Evolutionary conservation across 1,140 invertebrate species (phyloP).

Genomic region (Drosophila truncata): DNA sequence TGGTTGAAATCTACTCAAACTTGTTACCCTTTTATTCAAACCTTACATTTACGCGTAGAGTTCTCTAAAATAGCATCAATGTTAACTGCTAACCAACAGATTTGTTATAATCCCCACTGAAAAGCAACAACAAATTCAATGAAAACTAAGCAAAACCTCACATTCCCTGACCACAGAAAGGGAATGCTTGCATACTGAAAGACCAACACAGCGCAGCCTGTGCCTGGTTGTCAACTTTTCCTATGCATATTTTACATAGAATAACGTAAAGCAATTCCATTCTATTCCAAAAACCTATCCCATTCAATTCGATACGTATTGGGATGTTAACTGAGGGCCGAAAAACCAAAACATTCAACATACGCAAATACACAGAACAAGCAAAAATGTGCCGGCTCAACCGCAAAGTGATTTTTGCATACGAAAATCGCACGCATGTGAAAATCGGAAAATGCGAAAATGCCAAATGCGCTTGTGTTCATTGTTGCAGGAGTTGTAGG

Average conservation of each 20-base stretch:
- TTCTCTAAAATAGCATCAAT: background rate
- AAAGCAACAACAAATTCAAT: constrained; percentile 31
- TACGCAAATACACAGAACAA: background rate
- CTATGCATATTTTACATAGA: constrained; percentile 44
- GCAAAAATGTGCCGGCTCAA: constrained; percentile 13
- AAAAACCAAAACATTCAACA: constrained; percentile 34
- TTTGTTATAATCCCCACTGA: background rate
- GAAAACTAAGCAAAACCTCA: constrained; percentile 15
- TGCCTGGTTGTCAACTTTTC: constrained; percentile 39
- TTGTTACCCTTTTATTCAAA: background rate
- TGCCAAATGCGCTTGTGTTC: constrained; percentile 47
- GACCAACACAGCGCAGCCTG: background rate
- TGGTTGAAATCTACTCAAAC: background rate
- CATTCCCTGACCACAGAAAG: constrained; percentile 33
- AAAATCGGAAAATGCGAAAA: constrained; percentile 48
- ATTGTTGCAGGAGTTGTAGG: constrained; percentile 30
- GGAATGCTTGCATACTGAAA: constrained; percentile 17
- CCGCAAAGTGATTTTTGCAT: constrained; percentile 57
- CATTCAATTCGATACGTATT: constrained; percentile 1
- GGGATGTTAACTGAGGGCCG: constrained; percentile 1
- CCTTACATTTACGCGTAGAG: constrained; percentile 8
- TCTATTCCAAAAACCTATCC: background rate
- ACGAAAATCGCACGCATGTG: constrained; percentile 38
- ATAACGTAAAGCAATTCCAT: constrained; percentile 11
- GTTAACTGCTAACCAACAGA: constrained; percentile 6